Base-by-base conservation (phyloP, 2,797 vertebrate genomes). In the Helicolenus hilgendorfi region DNA sequence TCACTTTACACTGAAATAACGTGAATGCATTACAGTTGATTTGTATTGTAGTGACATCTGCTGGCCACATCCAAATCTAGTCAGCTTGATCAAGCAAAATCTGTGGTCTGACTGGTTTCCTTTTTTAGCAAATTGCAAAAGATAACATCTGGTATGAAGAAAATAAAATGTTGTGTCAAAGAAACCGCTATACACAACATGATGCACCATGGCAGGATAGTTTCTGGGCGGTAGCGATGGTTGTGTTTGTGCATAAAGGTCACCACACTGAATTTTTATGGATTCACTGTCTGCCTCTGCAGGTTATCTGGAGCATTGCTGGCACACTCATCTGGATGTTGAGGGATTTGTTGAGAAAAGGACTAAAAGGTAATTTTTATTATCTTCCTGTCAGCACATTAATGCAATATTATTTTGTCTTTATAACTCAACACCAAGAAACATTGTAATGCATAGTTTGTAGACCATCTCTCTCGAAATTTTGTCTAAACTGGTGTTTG, bases 391-490 rank as follows among this genome's bases (percentile, higher is more conserved):
- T 74, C 31, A 18, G 29, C 20, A 38, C 31, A 41, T 75, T 62
- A 27, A 24, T 64, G 36, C 58, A 84, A 64, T 63, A 27, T 74
- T 53, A 77, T 72, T 55, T 81, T 72, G 65, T 58, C 41, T 83
- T 58, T 77, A 79, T 76, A 83, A 72, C 85, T 81, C 69, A 33
- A 73, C 64, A 72, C 31, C 56, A 80, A 85, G 68, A 96, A 84
- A 92, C 94, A 95, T 96, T 97, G 27, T 95, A 83, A 96, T 96
- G 90, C 92, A 89, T 95, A 95, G 59, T 97, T 94, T 96, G 13
- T 68, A 69, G 59, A 24, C 7, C 62, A 14, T 68, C 65, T 68
- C 24, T 68, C 14, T 5, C 18, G 11, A 67, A 67, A 38, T 7
- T 0, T 49, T 36, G n/a, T 38, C 33, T 38, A 18, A 72, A 26